phyloP scores from a whole-genome alignment of 2,797 vertebrate species.

The Coregonus suidteri region DNA sequence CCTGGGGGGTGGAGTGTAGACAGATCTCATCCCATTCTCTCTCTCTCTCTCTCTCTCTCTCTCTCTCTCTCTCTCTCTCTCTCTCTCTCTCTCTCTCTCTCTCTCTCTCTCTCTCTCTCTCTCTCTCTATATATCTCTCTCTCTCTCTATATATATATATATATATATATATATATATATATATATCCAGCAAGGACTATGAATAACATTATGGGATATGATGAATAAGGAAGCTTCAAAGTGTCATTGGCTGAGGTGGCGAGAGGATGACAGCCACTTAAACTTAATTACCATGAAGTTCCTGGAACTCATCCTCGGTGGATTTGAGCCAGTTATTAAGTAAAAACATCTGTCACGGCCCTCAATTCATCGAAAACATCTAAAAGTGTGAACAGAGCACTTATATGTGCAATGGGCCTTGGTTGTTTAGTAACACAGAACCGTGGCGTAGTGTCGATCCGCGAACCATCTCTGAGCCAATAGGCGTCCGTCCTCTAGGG shows the following conservation, averaged over 20 bases:
- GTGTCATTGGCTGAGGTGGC: background rate
- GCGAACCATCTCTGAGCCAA: background rate
- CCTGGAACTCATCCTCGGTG: background rate
- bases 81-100: background rate
- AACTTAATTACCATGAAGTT: background rate
- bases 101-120: background rate
- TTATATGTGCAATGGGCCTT: background rate
- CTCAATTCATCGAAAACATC: background rate
- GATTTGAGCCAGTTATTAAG: background rate
- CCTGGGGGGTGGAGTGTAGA: conserved; percentile 54
- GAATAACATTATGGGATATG: background rate
- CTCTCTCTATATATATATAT: background rate
- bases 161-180: too few species aligned
- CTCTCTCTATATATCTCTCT: background rate
- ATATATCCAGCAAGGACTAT: background rate
- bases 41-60: conserved; percentile 3
- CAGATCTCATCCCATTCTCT: conserved; percentile 52
- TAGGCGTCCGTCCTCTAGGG: conserved; percentile 24
- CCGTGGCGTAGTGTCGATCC: background rate
- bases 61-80: background rate
- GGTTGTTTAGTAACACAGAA: background rate
- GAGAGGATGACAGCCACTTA: background rate
- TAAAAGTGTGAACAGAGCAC: background rate
- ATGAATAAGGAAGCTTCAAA: background rate
- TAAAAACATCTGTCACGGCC: background rate